Evolutionary conservation across 2,113 vertebrate species (phyloP).

Genomic region (Peromyscus californicus): DNA sequence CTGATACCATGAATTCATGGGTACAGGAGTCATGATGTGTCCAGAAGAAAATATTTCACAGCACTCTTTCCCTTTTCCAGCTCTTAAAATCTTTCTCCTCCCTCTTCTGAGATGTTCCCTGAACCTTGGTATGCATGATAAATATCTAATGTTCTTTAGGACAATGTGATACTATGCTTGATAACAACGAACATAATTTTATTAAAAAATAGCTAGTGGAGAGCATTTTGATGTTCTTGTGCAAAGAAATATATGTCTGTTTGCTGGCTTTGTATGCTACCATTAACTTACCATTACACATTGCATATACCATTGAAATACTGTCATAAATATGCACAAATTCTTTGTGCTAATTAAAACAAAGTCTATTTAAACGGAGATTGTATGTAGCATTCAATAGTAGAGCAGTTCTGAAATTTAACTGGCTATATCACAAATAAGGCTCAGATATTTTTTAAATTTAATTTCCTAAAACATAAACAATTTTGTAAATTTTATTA

Average conservation of each 20-base stretch:
- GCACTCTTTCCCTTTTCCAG: neutral
- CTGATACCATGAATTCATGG: neutral
- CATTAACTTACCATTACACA: neutral
- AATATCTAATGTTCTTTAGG: neutral
- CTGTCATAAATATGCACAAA: neutral
- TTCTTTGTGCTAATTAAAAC: neutral
- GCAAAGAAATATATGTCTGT: neutral
- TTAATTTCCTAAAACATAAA: constrained; percentile 6
- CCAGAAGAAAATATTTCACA: neutral
- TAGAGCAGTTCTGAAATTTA: neutral
- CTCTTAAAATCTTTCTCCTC: neutral
- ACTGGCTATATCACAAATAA: neutral
- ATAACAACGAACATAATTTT: neutral
- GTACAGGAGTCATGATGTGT: neutral
- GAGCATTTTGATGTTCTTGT: neutral
- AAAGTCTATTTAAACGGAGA: neutral
- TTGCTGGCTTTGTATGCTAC: neutral
- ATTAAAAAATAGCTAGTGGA: neutral
- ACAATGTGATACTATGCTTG: neutral
- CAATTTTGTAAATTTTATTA: neutral
- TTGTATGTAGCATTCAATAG: neutral
- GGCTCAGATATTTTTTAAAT: neutral
- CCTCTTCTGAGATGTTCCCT: neutral
- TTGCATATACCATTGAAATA: neutral
- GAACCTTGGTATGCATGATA: neutral